Percentiles rank a stretch among this genome's conserved stretches.
Evolutionary conservation across 2,797 vertebrate genomes (phyloP).

Genomic region (Syndactyla subalaris): DNA sequence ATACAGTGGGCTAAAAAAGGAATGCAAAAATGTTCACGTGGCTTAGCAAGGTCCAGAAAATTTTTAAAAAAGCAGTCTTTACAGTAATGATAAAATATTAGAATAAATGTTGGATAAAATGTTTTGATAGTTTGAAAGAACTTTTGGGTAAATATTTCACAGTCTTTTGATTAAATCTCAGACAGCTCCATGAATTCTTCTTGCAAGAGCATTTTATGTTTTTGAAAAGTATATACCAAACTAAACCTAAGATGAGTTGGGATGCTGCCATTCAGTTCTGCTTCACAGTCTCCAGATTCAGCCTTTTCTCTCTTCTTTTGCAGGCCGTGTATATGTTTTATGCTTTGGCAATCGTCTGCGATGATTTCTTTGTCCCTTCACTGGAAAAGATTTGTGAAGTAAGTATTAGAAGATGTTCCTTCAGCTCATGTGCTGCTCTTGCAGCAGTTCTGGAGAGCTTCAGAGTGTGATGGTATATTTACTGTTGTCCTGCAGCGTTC

Average conservation of each 20-base stretch:
- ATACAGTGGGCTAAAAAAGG: fast-evolving
- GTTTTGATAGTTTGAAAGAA: not conserved
- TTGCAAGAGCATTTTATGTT: not conserved
- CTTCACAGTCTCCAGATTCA: not conserved
- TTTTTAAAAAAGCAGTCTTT: not conserved
- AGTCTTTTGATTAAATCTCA: not conserved
- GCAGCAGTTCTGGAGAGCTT: not conserved
- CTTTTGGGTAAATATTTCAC: not conserved
- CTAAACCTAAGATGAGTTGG: not conserved
- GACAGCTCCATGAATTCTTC: not conserved
- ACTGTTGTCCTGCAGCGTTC: not conserved
- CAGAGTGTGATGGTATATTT: not conserved
- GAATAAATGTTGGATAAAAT: too few relatives aligned
- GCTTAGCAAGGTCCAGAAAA: not conserved
- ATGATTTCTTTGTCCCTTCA: slow-evolving; percentile 97
- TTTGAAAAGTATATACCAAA: not conserved
- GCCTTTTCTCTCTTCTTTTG: slow-evolving; percentile 14
- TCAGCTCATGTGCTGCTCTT: not conserved
- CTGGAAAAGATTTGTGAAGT: slow-evolving; percentile 96
- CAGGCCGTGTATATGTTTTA: slow-evolving; percentile 98
- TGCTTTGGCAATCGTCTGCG: slow-evolving; percentile 92
- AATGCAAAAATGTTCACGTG: not conserved
- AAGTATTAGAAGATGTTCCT: slow-evolving; percentile 25
- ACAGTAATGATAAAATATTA: not conserved
- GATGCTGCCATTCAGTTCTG: not conserved